These are phyloP conservation scores for Siphlonurus alternatus DNA, from an alignment of 2,888 invertebrate genomes.

Conservation along the genomic window DNA sequence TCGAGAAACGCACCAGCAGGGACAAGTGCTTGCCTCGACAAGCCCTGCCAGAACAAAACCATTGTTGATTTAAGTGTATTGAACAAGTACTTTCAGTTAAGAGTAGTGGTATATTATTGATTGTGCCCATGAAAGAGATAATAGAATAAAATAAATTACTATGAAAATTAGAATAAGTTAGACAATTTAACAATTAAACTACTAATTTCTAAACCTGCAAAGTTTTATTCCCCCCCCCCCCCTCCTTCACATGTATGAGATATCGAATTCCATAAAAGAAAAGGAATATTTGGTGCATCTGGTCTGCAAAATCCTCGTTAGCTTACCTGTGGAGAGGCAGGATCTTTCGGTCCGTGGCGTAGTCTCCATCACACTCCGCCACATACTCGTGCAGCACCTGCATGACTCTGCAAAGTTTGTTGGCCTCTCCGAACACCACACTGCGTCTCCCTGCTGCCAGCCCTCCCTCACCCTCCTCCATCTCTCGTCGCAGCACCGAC, in stretches of 20 bases:
- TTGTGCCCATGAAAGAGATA: too few species aligned
- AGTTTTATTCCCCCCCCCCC: too few species aligned
- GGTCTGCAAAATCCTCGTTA: too few species aligned
- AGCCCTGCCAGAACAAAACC: slow-evolving; percentile 39
- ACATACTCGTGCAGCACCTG: slow-evolving; percentile 91
- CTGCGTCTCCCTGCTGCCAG: slow-evolving; percentile 26
- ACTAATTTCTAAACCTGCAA: too few species aligned
- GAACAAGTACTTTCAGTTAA: too few species aligned
- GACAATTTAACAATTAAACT: background rate
- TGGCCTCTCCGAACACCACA: slow-evolving; percentile 45
- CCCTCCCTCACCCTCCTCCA: slow-evolving; percentile 11
- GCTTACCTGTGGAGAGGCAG: slow-evolving; percentile 64
- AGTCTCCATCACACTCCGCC: slow-evolving; percentile 82
- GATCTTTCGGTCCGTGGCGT: slow-evolving; percentile 72
- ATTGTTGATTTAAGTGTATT: too few species aligned
- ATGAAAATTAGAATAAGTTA: background rate
- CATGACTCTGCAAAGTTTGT: slow-evolving; percentile 82
- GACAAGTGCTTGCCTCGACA: slow-evolving; percentile 80
- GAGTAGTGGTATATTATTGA: too few species aligned
- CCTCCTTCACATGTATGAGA: too few species aligned
- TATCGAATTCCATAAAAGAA: too few species aligned
- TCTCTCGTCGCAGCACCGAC: slow-evolving; percentile 34
- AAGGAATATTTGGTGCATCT: too few species aligned
- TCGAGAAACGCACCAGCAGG: slow-evolving; percentile 71
- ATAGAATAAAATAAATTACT: too few species aligned